phyloP scores from a whole-genome alignment of 2,113 vertebrate genomes.

The Glareola pratincola region DNA sequence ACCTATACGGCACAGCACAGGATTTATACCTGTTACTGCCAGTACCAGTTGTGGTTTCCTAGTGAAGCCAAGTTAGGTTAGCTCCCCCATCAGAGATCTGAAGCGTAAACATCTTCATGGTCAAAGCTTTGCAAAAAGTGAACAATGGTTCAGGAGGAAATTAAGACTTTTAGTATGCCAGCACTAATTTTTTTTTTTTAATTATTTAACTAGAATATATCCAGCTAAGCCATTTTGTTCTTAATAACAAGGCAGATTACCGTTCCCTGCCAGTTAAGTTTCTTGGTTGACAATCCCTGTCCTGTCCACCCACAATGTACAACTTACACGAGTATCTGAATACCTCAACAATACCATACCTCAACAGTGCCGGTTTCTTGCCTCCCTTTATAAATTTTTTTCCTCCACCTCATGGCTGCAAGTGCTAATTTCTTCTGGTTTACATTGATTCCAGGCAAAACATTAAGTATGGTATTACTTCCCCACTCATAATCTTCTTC shows the following conservation, averaged over 20 bases:
- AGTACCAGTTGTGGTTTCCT: background rate
- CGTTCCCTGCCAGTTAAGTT: background rate
- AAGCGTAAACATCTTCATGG: background rate
- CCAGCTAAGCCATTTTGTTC: background rate
- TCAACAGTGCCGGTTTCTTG: constrained; percentile 67
- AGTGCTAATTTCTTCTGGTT: constrained; percentile 88
- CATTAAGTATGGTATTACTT: constrained; percentile 85
- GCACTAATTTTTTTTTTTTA: background rate
- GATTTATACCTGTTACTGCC: background rate
- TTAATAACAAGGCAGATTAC: background rate
- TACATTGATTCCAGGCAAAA: constrained; percentile 81
- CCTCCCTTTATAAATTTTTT: constrained; percentile 77
- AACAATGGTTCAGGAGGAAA: background rate
- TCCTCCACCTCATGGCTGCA: constrained; percentile 94
- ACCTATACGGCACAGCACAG: background rate
- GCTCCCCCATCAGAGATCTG: background rate
- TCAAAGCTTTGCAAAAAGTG: background rate
- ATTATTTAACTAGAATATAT: background rate
- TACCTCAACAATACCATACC: constrained; percentile 64
- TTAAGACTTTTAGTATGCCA: background rate
- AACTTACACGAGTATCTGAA: background rate
- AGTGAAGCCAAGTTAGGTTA: background rate
- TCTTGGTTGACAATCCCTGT: background rate
- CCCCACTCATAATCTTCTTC: constrained; percentile 98
- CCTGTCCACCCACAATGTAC: background rate